Conservation (phyloP, 2,888 invertebrate genomes). For the Baccha elongata region DNA sequence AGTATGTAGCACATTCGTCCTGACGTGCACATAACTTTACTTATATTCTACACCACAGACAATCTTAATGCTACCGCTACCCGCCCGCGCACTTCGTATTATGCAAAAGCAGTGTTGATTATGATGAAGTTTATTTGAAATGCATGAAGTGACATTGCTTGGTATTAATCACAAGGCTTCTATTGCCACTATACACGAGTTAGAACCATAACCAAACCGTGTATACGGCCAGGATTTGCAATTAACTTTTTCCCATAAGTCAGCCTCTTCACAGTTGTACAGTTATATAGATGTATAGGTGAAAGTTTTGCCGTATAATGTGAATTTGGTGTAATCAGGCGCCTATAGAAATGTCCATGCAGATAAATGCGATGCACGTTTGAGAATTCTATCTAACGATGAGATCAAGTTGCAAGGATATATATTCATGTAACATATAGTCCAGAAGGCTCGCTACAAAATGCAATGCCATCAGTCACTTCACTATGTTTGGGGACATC, state of each 20-base stretch:
- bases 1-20: slow-evolving; percentile 11
- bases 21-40: slow-evolving; percentile 8
- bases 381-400: slow-evolving; percentile 9
- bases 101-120: slow-evolving; percentile 45
- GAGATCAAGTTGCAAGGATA: background rate
- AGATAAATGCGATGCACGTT: slow-evolving; percentile 62
- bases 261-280: background rate
- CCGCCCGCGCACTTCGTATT: background rate
- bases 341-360: slow-evolving; percentile 65
- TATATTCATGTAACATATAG: background rate
- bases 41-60: background rate
- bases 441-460: background rate
- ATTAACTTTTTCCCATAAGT: slow-evolving; percentile 53
- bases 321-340: slow-evolving; percentile 61
- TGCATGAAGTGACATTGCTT: slow-evolving; percentile 58
- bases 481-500: slow-evolving; percentile 2
- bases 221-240: slow-evolving; percentile 43
- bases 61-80: slow-evolving; percentile 9
- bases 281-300: background rate
- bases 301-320: slow-evolving; percentile 11
- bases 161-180: slow-evolving; percentile 59
- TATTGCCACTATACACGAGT: slow-evolving; percentile 37
- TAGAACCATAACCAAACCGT: background rate
- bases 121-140: slow-evolving; percentile 63
- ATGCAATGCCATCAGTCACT: slow-evolving; percentile 5